Evolutionary conservation across 92 coral and sea anemone species (phyloP), one percentile per base, ranked within the genome.

Genomic region (Plumapathes pennacea): DNA sequence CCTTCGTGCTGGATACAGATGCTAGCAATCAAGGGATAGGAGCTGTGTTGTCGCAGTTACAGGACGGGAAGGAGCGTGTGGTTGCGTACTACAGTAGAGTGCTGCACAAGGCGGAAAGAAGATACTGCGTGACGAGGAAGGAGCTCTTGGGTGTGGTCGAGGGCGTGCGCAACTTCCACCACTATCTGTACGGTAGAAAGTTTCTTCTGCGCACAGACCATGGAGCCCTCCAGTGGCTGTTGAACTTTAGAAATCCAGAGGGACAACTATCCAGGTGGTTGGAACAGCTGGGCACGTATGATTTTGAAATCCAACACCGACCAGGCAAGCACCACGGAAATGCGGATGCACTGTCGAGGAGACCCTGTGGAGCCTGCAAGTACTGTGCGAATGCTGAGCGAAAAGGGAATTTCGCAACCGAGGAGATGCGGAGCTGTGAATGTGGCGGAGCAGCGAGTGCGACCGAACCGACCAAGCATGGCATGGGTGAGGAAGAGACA

Each of bases 271-370:
- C 64, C 7, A 12, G 73, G 11, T 66, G 73, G 64, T 6, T 66
- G 32, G 48, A 51, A 12, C 25, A 34, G 22, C 17, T 63, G 30
- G 12, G 13, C 0, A 18, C n/a, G 31, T 64, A 49, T 25, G 50
- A 64, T 40, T 54, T 53, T 17, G 21, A 39, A 13, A 42, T 67
- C n/a, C 25, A 25, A 17, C 64, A 67, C 36, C 51, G 66, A 25
- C 26, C 46, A 23, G 54, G 65, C 6, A 54, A 23, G 25, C n/a
- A 20, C 19, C 76, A 55, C 19, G 53, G 25, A 8, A 67, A 67
- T 49, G 74, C 75, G 2, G 75, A 67, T 28, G 51, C 65, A 3
- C 38, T 67, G 40, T 53, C 64, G 10, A 39, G 68, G 32, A 65
- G 63, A 33, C 63, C 63, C 10, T 56, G 63, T 38, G 47, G 15